A percentile compares a stretch with the other conserved stretches of the same genome.
Conservation (phyloP, 2,888 invertebrate species). For the Torymus tubicola region DNA sequence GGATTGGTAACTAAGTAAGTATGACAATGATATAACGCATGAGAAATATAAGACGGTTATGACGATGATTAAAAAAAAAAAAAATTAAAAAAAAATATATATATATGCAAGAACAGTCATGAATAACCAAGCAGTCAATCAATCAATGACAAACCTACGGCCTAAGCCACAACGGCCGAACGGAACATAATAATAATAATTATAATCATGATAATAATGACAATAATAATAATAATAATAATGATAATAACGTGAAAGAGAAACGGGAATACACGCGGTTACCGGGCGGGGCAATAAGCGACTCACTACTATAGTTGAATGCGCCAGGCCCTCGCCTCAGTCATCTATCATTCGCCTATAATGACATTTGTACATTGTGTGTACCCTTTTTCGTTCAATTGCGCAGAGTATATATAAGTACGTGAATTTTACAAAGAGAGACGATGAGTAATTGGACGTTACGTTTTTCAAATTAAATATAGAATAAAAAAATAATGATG, state of each 20-base stretch:
- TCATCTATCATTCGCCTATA: neutral
- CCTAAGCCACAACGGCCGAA: constrained; percentile 72
- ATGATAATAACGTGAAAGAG: constrained; percentile 49
- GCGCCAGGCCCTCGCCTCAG: constrained; percentile 38
- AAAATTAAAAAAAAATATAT: constrained; percentile 58
- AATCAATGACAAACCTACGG: constrained; percentile 67
- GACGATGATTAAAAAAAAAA: constrained; percentile 52
- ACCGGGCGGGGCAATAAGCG: constrained; percentile 67
- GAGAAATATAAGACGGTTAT: constrained; percentile 53
- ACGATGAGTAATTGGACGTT: neutral
- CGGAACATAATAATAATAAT: constrained; percentile 33
- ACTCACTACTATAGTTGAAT: constrained; percentile 62
- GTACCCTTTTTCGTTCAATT: neutral
- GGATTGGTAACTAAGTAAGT: constrained; percentile 31
- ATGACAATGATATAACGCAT: constrained; percentile 31
- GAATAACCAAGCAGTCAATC: constrained; percentile 65
- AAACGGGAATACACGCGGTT: constrained; percentile 64
- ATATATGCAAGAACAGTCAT: constrained; percentile 59
- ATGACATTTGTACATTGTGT: constrained; percentile 5
- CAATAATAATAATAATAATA: no score
- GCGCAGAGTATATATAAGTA: neutral
- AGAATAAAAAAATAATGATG: no score
- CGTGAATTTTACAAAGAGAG: neutral
- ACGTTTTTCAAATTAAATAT: neutral
- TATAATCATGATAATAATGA: no score